phyloP scores from a whole-genome alignment of 2,113 vertebrate genomes.

The Poeciliopsis retropinna region DNA sequence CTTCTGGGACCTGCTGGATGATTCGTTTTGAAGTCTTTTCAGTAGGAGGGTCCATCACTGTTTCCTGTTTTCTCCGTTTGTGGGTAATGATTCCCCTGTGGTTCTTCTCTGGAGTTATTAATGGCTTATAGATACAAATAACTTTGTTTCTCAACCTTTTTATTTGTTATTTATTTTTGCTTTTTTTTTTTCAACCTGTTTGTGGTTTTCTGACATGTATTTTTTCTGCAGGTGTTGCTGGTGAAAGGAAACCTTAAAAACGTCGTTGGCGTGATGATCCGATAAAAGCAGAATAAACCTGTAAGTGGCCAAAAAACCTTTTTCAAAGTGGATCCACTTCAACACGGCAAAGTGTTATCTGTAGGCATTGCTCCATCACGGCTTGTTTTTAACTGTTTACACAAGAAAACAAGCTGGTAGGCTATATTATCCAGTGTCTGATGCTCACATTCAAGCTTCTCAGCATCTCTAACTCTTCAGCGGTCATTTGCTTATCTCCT shows the following conservation, averaged over 20 bases:
- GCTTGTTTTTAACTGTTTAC: slow-evolving; percentile 31
- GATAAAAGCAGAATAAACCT: no score
- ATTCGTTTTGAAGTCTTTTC: no score
- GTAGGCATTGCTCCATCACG: slow-evolving; percentile 15
- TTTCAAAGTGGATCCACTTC: neutral
- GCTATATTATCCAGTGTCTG: neutral
- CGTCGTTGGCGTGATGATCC: no score
- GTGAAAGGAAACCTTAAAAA: no score
- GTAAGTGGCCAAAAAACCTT: neutral
- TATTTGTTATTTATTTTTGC: neutral
- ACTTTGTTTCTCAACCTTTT: no score
- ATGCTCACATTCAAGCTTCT: neutral
- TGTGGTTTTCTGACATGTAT: neutral
- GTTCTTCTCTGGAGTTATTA: no score
- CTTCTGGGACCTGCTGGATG: neutral
- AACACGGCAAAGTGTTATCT: neutral
- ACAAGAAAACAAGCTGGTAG: neutral
- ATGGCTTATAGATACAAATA: no score
- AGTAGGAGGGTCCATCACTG: no score
- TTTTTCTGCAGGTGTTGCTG: neutral
- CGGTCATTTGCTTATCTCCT: neutral
- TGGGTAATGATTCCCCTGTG: no score
- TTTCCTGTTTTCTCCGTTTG: no score
- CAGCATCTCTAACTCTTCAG: neutral
- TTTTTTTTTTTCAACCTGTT: neutral